Percentiles rank a stretch among this genome's conserved stretches.
These are phyloP conservation scores for Pandemis corylana DNA, from an alignment of 2,888 invertebrate genomes.

Conservation along the genomic window DNA sequence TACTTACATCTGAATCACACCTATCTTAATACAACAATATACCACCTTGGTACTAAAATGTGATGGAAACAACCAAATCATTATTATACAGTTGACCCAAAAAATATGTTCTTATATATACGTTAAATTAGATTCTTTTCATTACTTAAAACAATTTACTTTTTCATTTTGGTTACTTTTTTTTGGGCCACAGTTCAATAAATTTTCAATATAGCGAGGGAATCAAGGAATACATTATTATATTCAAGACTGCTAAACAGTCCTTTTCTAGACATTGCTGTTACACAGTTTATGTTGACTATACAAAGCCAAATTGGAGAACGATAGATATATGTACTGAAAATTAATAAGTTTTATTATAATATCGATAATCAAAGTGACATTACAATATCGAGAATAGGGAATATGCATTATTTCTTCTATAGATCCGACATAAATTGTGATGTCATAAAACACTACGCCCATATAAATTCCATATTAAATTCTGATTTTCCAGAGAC, in stretches of 20 bases:
- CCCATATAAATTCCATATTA: background rate
- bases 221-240: background rate
- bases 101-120: no score
- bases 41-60: conserved; percentile 4
- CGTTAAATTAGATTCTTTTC: no score
- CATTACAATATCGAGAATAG: no score
- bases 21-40: conserved; percentile 7
- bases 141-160: no score
- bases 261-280: background rate
- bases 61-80: background rate
- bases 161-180: no score
- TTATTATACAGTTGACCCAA: no score
- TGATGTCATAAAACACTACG: no score
- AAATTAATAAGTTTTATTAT: no score
- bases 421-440: no score
- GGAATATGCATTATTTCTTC: background rate
- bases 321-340: background rate
- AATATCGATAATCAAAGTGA: background rate
- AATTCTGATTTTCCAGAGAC: no score
- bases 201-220: conserved; percentile 16
- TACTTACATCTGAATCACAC: background rate
- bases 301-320: background rate
- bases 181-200: no score
- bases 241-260: conserved; percentile 11
- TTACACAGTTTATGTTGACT: background rate